phyloP scores from a whole-genome alignment of 2,888 invertebrate species.

The Macrosiphum euphorbiae region DNA sequence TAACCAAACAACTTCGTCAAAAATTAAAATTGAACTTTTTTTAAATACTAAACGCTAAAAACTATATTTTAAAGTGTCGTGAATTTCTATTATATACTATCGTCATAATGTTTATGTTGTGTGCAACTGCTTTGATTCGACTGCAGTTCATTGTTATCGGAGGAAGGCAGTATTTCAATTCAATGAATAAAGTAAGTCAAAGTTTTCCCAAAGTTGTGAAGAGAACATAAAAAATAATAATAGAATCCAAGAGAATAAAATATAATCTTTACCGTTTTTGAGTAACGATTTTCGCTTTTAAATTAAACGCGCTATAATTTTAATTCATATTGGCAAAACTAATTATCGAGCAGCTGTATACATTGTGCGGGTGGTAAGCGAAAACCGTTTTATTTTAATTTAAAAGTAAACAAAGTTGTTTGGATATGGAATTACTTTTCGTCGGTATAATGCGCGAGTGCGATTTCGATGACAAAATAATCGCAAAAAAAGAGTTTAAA shows the following conservation, averaged over 20 bases:
- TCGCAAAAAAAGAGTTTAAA: not conserved
- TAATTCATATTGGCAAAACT: not conserved
- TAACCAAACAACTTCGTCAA: not conserved
- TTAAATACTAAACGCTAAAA: not conserved
- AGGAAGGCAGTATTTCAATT: not conserved
- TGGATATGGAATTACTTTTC: not conserved
- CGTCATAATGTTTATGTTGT: not conserved
- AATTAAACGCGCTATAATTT: not conserved
- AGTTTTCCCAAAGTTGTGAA: not conserved
- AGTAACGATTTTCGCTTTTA: not conserved
- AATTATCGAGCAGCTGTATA: not conserved
- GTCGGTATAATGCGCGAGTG: not conserved
- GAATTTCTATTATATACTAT: not conserved
- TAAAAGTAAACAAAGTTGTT: constrained; percentile 13
- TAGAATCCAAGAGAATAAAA: not conserved
- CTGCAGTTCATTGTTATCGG: not conserved
- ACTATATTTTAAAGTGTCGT: not conserved
- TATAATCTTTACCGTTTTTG: not conserved
- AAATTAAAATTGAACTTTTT: not conserved
- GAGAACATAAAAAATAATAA: not conserved
- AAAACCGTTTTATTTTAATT: not conserved
- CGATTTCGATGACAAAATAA: not conserved
- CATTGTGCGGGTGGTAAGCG: not conserved
- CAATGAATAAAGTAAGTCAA: not conserved
- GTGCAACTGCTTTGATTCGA: not conserved